phyloP scores from a whole-genome alignment of 1,140 invertebrate species.

The Bombus consobrinus region DNA sequence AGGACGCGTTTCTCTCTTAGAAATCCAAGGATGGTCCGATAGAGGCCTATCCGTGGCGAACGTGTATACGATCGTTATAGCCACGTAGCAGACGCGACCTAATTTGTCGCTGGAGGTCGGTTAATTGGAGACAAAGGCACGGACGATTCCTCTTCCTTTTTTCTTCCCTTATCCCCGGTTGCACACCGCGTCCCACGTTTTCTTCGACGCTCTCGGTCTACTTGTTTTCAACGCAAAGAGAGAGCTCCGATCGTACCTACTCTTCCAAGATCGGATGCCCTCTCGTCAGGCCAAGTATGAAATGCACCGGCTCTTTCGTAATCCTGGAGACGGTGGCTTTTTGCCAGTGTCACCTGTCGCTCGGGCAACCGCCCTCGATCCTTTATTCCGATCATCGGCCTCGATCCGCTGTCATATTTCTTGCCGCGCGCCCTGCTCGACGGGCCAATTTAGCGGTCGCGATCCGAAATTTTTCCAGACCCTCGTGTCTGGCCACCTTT shows the following conservation, averaged over 20 bases:
- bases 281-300: slow-evolving; percentile 53
- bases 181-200: slow-evolving; percentile 25
- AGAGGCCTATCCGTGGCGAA: neutral
- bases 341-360: slow-evolving; percentile 72
- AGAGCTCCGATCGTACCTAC: neutral
- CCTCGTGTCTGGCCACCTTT: too few species aligned
- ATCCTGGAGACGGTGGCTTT: slow-evolving; percentile 69
- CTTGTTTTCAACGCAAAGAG: slow-evolving; percentile 14
- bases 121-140: slow-evolving; percentile 69
- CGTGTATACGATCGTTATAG: slow-evolving; percentile 39
- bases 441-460: slow-evolving; percentile 70
- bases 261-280: slow-evolving; percentile 23
- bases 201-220: slow-evolving; percentile 4
- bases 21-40: slow-evolving; percentile 35
- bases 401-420: slow-evolving; percentile 74
- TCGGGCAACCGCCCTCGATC: slow-evolving; percentile 67
- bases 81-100: slow-evolving; percentile 59
- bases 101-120: slow-evolving; percentile 68
- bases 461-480: slow-evolving; percentile 24
- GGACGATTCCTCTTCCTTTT: slow-evolving; percentile 17
- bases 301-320: slow-evolving; percentile 61
- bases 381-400: slow-evolving; percentile 72
- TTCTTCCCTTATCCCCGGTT: neutral
- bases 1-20: neutral
- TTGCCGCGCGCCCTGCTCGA: slow-evolving; percentile 64